These are phyloP conservation scores for Styela clava DNA, from an alignment of 23 tunicate genomes.

Conservation along the genomic window DNA sequence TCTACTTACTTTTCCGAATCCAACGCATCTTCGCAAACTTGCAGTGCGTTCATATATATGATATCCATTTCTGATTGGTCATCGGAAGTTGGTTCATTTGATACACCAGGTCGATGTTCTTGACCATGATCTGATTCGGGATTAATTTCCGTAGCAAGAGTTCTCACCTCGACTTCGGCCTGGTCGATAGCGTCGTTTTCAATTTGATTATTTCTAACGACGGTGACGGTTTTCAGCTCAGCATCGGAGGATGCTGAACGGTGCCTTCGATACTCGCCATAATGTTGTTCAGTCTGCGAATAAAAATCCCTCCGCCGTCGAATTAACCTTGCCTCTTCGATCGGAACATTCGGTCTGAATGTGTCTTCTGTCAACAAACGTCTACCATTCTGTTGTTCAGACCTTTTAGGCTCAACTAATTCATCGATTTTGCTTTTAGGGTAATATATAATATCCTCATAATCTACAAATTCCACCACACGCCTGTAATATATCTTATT, in stretches of 20 bases:
- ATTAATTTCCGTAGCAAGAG: background rate
- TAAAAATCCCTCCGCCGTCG: background rate
- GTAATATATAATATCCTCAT: background rate
- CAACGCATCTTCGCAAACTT: conserved; percentile 6
- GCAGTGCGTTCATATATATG: background rate
- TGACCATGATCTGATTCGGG: background rate
- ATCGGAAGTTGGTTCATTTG: background rate
- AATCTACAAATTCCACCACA: background rate
- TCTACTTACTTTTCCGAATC: background rate
- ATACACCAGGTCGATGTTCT: background rate
- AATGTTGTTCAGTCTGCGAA: background rate
- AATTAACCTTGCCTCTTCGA: background rate
- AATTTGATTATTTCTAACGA: background rate
- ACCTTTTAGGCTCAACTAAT: background rate
- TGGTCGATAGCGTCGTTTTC: background rate
- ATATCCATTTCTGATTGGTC: conserved; percentile 12
- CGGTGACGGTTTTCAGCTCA: background rate
- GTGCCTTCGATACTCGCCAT: background rate
- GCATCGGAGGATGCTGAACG: background rate
- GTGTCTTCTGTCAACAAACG: background rate
- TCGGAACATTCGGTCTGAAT: background rate
- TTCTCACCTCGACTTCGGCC: background rate
- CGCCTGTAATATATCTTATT: background rate
- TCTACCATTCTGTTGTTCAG: background rate
- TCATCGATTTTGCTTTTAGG: background rate